Evolutionary conservation across 2,888 invertebrate genomes (phyloP).

Genomic region (Gastracanthus pulcherrimus): DNA sequence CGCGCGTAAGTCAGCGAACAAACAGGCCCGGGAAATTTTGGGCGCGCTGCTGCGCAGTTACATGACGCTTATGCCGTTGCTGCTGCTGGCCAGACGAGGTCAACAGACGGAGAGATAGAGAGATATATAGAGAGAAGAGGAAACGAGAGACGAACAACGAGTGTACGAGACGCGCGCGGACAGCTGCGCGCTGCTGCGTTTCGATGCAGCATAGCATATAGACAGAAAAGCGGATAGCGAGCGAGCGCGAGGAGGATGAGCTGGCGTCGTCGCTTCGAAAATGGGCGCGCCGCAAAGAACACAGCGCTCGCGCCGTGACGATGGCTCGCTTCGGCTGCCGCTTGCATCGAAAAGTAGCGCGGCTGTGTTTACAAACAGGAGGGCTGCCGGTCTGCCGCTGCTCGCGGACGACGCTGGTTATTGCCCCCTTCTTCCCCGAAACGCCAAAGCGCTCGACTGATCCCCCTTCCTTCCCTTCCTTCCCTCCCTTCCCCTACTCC

Average conservation of each 20-base stretch:
- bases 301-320: background rate
- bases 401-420: conserved; percentile 59
- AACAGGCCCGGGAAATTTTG: background rate
- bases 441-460: too few relatives aligned
- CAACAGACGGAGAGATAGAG: background rate
- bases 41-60: background rate
- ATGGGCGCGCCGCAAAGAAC: background rate
- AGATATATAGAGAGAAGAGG: background rate
- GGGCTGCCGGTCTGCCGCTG: conserved; percentile 52
- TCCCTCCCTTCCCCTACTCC: conserved; percentile 1
- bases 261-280: conserved; percentile 33
- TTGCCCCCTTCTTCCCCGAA: conserved; percentile 63
- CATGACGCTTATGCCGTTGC: too few relatives aligned
- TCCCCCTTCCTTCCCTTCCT: background rate
- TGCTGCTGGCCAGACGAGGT: background rate
- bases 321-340: conserved; percentile 62
- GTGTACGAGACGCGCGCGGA: too few relatives aligned
- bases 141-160: background rate
- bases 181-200: background rate
- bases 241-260: conserved; percentile 2
- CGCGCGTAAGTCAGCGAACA: background rate
- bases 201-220: background rate
- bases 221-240: background rate
- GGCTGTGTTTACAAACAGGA: conserved; percentile 70
- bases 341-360: conserved; percentile 65